These are phyloP conservation scores for Unio pictorum DNA, from an alignment of 2,888 invertebrate species.

Conservation along the genomic window DNA sequence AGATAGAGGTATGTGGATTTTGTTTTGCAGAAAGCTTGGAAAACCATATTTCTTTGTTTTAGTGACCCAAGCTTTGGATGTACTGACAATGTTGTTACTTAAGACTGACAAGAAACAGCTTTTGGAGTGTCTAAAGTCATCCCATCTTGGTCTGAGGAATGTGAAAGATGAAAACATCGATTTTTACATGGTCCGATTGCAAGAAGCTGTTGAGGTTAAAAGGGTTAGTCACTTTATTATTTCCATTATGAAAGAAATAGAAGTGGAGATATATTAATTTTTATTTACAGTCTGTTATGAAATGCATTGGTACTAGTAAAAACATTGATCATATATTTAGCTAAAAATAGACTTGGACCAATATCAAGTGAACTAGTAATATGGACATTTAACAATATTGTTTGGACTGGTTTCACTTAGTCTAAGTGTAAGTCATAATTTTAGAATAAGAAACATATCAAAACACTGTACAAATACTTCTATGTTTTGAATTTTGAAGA, in stretches of 20 bases:
- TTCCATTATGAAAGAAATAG: too few relatives aligned
- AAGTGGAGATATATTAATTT: too few relatives aligned
- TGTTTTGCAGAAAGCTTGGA: not conserved
- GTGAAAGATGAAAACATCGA: constrained; percentile 60
- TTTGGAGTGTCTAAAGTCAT: constrained; percentile 51
- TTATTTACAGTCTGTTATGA: too few relatives aligned
- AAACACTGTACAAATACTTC: too few relatives aligned
- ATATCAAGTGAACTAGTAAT: too few relatives aligned
- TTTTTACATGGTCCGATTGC: constrained; percentile 53
- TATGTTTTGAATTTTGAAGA: not conserved
- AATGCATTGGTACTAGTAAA: too few relatives aligned
- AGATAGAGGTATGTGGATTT: not conserved
- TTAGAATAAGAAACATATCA: too few relatives aligned
- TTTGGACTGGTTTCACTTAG: too few relatives aligned
- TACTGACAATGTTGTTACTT: constrained; percentile 55
- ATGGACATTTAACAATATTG: too few relatives aligned
- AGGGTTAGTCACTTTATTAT: constrained; percentile 34
- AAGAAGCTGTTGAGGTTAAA: constrained; percentile 51
- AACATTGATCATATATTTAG: too few relatives aligned
- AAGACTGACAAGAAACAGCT: constrained; percentile 50
- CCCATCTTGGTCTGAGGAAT: constrained; percentile 58
- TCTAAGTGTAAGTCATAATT: too few relatives aligned
- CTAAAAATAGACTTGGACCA: too few relatives aligned
- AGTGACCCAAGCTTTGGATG: constrained; percentile 46
- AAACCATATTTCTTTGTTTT: constrained; percentile 16